Evolutionary conservation across 1,140 invertebrate genomes (phyloP).

Genomic region (Drosophila takahashii): DNA sequence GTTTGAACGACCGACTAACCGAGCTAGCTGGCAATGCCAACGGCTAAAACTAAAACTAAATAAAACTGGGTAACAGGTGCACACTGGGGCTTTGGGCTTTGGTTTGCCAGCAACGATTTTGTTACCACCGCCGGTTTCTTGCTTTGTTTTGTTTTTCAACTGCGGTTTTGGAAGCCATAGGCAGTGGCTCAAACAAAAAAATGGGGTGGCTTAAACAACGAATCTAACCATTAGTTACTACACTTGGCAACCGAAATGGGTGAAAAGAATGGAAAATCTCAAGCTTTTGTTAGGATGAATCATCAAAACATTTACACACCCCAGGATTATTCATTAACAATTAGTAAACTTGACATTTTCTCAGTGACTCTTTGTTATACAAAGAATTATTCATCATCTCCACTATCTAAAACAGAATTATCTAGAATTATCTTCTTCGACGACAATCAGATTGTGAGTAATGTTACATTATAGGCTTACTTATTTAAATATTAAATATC

Average conservation of each 20-base stretch:
- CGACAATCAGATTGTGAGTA: neutral
- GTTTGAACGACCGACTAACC: conserved; percentile 75
- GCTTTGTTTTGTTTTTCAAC: conserved; percentile 35
- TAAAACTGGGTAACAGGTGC: conserved; percentile 78
- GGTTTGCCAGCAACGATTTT: conserved; percentile 36
- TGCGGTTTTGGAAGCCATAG: conserved; percentile 63
- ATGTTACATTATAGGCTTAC: too few relatives aligned
- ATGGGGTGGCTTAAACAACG: conserved; percentile 35
- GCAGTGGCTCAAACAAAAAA: conserved; percentile 15
- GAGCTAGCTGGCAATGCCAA: conserved; percentile 49
- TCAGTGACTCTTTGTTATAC: neutral
- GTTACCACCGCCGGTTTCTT: conserved; percentile 34
- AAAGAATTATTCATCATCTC: neutral
- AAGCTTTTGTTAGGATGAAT: neutral
- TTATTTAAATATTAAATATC: too few relatives aligned
- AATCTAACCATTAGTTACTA: conserved; percentile 31
- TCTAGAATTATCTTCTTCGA: neutral
- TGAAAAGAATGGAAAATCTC: neutral
- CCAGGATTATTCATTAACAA: neutral
- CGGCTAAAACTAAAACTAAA: conserved; percentile 15
- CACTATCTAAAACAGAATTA: neutral
- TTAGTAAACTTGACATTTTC: neutral
- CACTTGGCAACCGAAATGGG: conserved; percentile 11
- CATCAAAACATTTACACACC: neutral
- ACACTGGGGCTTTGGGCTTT: conserved; percentile 27